Evolutionary conservation across 2,113 vertebrate species (phyloP), one percentile per base, ranked within the genome.

Genomic region (Corythoichthys intestinalis): DNA sequence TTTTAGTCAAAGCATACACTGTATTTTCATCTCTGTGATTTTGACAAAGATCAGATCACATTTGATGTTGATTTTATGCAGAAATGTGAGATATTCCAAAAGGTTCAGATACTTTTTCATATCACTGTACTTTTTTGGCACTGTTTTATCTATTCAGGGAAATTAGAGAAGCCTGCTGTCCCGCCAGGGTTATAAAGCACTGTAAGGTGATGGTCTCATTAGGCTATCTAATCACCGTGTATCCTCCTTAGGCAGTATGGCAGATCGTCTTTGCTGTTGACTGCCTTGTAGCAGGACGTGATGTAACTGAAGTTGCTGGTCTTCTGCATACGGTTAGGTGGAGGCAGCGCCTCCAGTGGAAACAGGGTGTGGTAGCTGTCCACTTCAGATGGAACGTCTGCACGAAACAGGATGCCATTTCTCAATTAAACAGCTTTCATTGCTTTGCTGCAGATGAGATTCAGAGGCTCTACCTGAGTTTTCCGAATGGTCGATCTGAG

Each of bases 321-420:
- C 92, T 98, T 98, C 90, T 98, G 97, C 87, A 99, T 94, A 68
- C 96, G 93, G 86, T 96, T 98, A 71, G 96, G 96, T 0, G 95
- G 95, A 53, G 95, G 96, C 79, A 98, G 92, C 75, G 96, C 94
- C 86, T 99, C 97, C 65, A 99, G 91, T 67, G 97, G 97, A 75
- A 99, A 99, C 56, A 99, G 93, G 85, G 97, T 99, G 84, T 99
- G 97, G 87, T 99, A 99, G 89, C 94, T 98, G 90, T 99, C 97
- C 76, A 99, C 95, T 90, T 99, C 97, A 2, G 96, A 88, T 28
- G 97, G 97, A 74, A 99, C 95, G 69, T 95, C 97, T 99, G 72
- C 9, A n/a, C 65, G 56, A 82, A 1, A 66, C 5, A 71, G 35
- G 12, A 20, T 3, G 13, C 20, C 20, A 2, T 12, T 11, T 10